phyloP scores from a whole-genome alignment of 1,140 invertebrate species.

The Trichonephila inaurata region DNA sequence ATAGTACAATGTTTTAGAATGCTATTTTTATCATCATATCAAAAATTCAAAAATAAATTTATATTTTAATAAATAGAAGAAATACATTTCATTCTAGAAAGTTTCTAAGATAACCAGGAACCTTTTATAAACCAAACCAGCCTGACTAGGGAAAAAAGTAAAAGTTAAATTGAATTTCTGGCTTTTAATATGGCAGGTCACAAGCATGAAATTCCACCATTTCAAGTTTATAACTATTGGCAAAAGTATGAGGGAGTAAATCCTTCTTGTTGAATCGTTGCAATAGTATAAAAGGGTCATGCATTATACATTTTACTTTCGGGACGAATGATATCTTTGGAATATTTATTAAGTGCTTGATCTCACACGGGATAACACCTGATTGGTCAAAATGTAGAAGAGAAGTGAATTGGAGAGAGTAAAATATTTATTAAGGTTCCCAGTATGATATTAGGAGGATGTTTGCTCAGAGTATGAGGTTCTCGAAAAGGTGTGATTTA shows the following conservation, averaged over 20 bases:
- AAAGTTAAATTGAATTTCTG: not conserved
- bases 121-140: too few relatives aligned
- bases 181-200: not conserved
- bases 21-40: too few relatives aligned
- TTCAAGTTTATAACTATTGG: constrained; percentile 4
- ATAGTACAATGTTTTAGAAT: too few relatives aligned
- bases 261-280: constrained; percentile 11
- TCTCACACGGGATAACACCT: not conserved
- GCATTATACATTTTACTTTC: constrained; percentile 47
- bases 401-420: constrained; percentile 21
- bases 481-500: not conserved
- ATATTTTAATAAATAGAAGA: too few relatives aligned
- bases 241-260: not conserved
- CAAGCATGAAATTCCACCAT: not conserved
- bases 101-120: too few relatives aligned
- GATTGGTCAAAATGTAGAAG: constrained; percentile 35
- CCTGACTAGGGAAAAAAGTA: too few relatives aligned
- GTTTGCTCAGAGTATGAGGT: not conserved
- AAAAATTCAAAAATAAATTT: too few relatives aligned
- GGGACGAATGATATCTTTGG: not conserved
- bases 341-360: constrained; percentile 33
- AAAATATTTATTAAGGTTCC: constrained; percentile 44
- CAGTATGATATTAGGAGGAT: not conserved
- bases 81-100: too few relatives aligned
- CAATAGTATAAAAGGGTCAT: constrained; percentile 21